These are phyloP conservation scores for Cryptoblepharus egeriae DNA, from an alignment of 2,797 vertebrate species.

Conservation along the genomic window DNA sequence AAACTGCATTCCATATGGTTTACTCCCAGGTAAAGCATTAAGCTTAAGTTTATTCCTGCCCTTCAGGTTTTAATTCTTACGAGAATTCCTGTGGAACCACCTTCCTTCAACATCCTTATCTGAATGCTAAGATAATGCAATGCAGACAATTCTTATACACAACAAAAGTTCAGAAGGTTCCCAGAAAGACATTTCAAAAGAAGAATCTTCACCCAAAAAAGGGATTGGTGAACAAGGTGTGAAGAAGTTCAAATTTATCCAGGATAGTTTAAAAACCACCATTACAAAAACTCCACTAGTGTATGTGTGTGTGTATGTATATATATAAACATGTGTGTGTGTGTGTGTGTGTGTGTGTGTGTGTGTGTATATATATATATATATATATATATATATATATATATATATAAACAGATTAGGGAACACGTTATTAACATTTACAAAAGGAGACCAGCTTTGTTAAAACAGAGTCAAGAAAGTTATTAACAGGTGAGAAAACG, in stretches of 20 bases:
- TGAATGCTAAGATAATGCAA: background rate
- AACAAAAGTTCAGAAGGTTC: background rate
- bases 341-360: background rate
- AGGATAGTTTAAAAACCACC: background rate
- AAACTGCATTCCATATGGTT: no score
- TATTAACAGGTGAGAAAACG: background rate
- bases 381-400: no score
- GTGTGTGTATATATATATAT: background rate
- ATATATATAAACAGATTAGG: background rate
- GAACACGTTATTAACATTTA: background rate
- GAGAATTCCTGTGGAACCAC: conserved; percentile 14
- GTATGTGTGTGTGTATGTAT: no score
- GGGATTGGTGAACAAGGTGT: background rate
- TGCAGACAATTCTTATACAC: background rate
- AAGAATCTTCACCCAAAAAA: background rate
- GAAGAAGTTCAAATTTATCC: background rate
- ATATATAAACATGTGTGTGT: no score
- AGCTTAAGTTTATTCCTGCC: background rate
- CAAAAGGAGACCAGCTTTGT: background rate
- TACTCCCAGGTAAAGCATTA: background rate
- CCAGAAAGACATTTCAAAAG: background rate
- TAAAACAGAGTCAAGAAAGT: background rate
- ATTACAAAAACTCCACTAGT: background rate
- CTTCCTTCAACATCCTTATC: fast-evolving
- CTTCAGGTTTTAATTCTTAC: background rate